Percentiles rank a stretch among this genome's conserved stretches.
These are phyloP conservation scores for Lophochroa leadbeateri DNA, from an alignment of 2,113 vertebrate species.

Conservation along the genomic window DNA sequence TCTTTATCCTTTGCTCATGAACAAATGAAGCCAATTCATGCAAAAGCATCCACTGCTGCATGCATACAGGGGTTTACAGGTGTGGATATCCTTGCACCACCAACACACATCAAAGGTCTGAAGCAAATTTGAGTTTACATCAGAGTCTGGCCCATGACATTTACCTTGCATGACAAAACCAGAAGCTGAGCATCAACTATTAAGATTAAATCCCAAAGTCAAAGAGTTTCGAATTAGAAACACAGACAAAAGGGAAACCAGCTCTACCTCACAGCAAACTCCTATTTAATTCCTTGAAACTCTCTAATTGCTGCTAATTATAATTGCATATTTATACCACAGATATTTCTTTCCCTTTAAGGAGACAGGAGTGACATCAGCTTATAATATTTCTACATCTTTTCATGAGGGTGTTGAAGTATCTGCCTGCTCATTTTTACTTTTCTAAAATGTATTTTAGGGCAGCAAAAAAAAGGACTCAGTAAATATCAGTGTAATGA, in stretches of 20 bases:
- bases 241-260: background rate
- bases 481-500: background rate
- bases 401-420: background rate
- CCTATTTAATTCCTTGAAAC: background rate
- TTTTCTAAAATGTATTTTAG: background rate
- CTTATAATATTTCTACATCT: background rate
- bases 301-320: constrained; percentile 29
- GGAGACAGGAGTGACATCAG: background rate
- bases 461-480: background rate
- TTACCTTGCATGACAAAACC: background rate
- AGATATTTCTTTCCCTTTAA: constrained; percentile 14
- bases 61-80: background rate
- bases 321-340: constrained; percentile 8
- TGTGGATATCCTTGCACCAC: background rate
- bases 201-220: background rate
- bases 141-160: background rate
- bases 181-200: background rate
- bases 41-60: background rate
- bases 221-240: constrained; percentile 8
- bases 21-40: background rate
- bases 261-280: constrained; percentile 7
- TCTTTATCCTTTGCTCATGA: background rate
- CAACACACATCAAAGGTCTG: background rate
- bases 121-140: background rate
- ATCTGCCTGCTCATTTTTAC: background rate